Percentiles rank a stretch among this genome's conserved stretches.
These are phyloP conservation scores for Sus cebifrons DNA, from an alignment of 2,797 vertebrate genomes.

Conservation along the genomic window DNA sequence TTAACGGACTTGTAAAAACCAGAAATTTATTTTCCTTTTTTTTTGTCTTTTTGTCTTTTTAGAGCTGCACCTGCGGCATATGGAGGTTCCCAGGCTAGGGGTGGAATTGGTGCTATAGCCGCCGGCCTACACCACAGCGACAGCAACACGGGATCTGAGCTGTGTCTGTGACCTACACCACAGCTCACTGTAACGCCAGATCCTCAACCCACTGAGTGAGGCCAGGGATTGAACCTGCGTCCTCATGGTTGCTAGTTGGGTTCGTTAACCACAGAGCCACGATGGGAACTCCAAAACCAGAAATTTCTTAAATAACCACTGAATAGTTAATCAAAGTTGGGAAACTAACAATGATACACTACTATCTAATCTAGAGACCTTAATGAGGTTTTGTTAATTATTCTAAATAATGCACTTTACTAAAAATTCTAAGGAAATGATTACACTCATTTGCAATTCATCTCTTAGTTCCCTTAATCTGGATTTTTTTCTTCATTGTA, in stretches of 20 bases:
- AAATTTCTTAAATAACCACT: slow-evolving; percentile 18
- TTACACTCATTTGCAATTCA: neutral
- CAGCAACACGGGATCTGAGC: too few relatives aligned
- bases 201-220: too few relatives aligned
- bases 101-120: too few relatives aligned
- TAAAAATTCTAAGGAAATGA: neutral
- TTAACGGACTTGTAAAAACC: slow-evolving; percentile 17
- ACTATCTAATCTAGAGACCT: neutral
- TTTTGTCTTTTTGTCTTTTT: too few relatives aligned
- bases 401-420: neutral
- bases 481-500: slow-evolving; percentile 1
- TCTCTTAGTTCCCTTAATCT: slow-evolving; percentile 32
- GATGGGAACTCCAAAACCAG: neutral
- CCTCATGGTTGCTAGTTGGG: too few relatives aligned
- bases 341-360: slow-evolving; percentile 62
- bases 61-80: too few relatives aligned
- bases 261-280: too few relatives aligned
- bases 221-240: too few relatives aligned
- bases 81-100: too few relatives aligned
- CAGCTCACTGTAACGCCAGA: too few relatives aligned
- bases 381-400: slow-evolving; percentile 51
- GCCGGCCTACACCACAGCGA: too few relatives aligned
- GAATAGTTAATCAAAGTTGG: slow-evolving; percentile 15
- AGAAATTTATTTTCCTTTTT: neutral
- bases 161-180: too few relatives aligned